These are phyloP conservation scores for Pentamera pediparva DNA, from an alignment of 53 echinoderm and acorn worm species.

Conservation along the genomic window DNA sequence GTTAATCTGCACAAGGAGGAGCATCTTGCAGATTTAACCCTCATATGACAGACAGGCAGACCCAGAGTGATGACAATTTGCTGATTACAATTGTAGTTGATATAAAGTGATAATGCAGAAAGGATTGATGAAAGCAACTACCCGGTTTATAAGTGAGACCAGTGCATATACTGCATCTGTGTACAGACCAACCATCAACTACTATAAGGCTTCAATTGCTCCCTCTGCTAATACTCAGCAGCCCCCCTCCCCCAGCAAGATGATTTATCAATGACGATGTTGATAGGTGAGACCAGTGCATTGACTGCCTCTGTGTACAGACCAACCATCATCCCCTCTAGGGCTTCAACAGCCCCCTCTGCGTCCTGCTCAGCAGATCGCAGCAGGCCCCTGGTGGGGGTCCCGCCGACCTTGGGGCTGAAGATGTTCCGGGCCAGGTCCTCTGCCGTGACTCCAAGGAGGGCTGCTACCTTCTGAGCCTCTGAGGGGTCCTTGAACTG, in stretches of 20 bases:
- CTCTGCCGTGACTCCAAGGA: slow-evolving; percentile 71
- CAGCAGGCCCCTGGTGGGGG: slow-evolving; percentile 49
- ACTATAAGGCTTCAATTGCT: slow-evolving; percentile 64
- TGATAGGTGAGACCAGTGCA: slow-evolving; percentile 81
- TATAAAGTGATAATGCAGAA: too few species aligned
- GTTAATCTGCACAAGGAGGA: too few species aligned
- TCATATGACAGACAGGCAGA: too few species aligned
- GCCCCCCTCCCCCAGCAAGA: too few species aligned
- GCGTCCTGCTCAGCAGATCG: slow-evolving; percentile 31
- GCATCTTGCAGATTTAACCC: too few species aligned
- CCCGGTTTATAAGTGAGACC: slow-evolving; percentile 79
- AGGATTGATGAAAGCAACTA: too few species aligned
- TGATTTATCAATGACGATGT: too few species aligned
- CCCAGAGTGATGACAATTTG: too few species aligned
- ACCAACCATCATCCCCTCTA: slow-evolving; percentile 91
- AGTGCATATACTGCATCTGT: slow-evolving; percentile 81
- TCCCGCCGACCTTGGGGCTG: slow-evolving; percentile 61
- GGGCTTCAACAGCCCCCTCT: slow-evolving; percentile 53
- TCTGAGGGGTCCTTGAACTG: slow-evolving; percentile 83
- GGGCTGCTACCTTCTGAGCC: slow-evolving; percentile 79
- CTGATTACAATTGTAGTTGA: too few species aligned
- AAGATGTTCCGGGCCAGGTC: slow-evolving; percentile 80
- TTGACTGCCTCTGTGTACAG: slow-evolving; percentile 86
- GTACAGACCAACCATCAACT: slow-evolving; percentile 80
- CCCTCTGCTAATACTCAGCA: too few species aligned